These are phyloP conservation scores for Matsumyia berberina DNA, from an alignment of 2,888 invertebrate species.

Conservation along the genomic window DNA sequence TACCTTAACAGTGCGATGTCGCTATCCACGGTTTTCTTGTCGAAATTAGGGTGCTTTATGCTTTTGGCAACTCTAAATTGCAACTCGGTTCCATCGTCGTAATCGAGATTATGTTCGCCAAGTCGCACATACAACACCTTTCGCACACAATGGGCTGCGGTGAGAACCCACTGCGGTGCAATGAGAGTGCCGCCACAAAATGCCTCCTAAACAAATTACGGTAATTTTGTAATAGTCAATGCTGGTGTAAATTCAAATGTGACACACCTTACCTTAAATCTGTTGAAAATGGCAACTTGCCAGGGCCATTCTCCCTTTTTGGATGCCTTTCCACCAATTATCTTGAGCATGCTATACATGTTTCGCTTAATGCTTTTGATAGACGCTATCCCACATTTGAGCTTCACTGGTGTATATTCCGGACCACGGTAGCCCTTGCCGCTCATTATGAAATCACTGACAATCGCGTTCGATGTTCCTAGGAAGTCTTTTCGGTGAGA, in stretches of 20 bases:
- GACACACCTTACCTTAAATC: slow-evolving; percentile 87
- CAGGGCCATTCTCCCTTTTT: slow-evolving; percentile 95
- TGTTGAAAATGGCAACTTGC: slow-evolving; percentile 96
- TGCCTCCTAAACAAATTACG: slow-evolving; percentile 87
- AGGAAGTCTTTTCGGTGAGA: slow-evolving; percentile 79
- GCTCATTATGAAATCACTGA: slow-evolving; percentile 82
- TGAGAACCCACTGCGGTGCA: slow-evolving; percentile 92
- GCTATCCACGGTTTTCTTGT: slow-evolving; percentile 95
- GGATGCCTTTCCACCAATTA: slow-evolving; percentile 94
- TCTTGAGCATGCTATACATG: slow-evolving; percentile 88
- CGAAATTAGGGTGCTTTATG: slow-evolving; percentile 93
- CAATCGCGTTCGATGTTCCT: slow-evolving; percentile 80
- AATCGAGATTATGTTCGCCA: slow-evolving; percentile 93
- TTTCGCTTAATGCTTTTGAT: slow-evolving; percentile 81
- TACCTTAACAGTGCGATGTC: slow-evolving; percentile 94
- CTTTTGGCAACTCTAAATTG: slow-evolving; percentile 90
- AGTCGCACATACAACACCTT: slow-evolving; percentile 91
- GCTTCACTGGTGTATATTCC: slow-evolving; percentile 84
- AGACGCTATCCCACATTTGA: slow-evolving; percentile 82
- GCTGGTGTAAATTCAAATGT: slow-evolving; percentile 18
- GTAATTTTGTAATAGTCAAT: slow-evolving; percentile 28
- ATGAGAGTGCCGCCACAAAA: slow-evolving; percentile 95
- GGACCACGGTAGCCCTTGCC: slow-evolving; percentile 83
- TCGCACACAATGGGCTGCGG: slow-evolving; percentile 94
- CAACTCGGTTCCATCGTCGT: slow-evolving; percentile 90